phyloP scores from a whole-genome alignment of 2,797 vertebrate genomes.

The Protonibea diacanthus region DNA sequence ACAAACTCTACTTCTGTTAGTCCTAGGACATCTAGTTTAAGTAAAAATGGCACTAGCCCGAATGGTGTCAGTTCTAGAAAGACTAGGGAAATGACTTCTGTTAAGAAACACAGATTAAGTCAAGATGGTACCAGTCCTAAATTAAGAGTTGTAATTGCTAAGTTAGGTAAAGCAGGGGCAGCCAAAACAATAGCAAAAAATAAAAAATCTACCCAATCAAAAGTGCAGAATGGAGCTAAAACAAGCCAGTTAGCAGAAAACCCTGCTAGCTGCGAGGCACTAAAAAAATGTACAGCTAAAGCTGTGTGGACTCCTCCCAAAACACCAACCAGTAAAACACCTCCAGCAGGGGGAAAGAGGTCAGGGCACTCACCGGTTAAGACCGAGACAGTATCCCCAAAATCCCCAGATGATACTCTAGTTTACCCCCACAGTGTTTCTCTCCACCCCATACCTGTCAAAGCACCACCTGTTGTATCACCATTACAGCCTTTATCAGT shows the following conservation, averaged over 20 bases:
- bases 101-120: conserved; percentile 49
- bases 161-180: conserved; percentile 42
- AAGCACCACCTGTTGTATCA: conserved; percentile 57
- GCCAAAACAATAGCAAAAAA: conserved; percentile 26
- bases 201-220: conserved; percentile 7
- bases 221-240: conserved; percentile 12
- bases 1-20: neutral
- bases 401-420: neutral
- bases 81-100: neutral
- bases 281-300: conserved; percentile 34
- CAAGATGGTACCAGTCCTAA: neutral
- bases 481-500: conserved; percentile 73
- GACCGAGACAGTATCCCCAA: conserved; percentile 18
- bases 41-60: neutral
- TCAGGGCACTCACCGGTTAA: conserved; percentile 1
- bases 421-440: conserved; percentile 27
- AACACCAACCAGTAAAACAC: conserved; percentile 18
- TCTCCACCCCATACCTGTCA: conserved; percentile 37
- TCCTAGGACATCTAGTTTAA: neutral
- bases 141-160: conserved; percentile 20
- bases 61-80: neutral
- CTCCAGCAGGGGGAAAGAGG: neutral
- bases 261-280: neutral
- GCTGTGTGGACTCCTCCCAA: conserved; percentile 69
- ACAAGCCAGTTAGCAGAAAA: conserved; percentile 5